Evolutionary conservation across 2,113 vertebrate species (phyloP), one percentile per base, ranked within the genome.

Genomic region (Hydrochoerus hydrochaeris): DNA sequence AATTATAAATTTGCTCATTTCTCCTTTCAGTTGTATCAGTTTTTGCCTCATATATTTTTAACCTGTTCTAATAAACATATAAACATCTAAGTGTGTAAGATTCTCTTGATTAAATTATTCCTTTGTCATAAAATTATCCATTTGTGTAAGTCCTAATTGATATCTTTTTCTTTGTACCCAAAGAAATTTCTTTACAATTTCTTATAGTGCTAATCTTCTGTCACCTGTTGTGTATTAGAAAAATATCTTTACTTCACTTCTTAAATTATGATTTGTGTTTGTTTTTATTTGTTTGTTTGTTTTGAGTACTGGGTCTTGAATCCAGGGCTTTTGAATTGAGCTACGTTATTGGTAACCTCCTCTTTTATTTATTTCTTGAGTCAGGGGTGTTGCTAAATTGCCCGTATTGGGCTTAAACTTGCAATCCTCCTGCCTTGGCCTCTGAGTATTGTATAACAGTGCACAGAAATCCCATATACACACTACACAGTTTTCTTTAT

Each of bases 41-140:
- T 82, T 77, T 97, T 88, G 11, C 35, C 38, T 96, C 22, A 8
- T 81, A 9, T 41, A 20, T 54, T 94, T 71, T 67, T 20, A 91
- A 94, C 5, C 35, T 84, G 6, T 63, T 35, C 24, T 83, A 28
- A 13, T 10, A 83, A 77, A 35, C 65, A 3, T 84, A n/a, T 65
- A 77, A 87, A 65, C 32, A 77, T 32, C 54, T 77, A 52, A 13
- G 12, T 85, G 41, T 80, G 26, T 8, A 78, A 57, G 65, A 1
- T 86, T 28, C 11, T 71, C 49, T 77, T 84, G 54, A 58, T 38
- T 46, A 95, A 88, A 63, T 92, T 26, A 77, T 20, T n/a, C 11
- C 16, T 69, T 83, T 54, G 57, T 73, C 60, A 35, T 86, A 44
- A 95, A 73, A 73, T 58, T 52, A 88, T 12, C 57, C 73, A 71